phyloP scores from a whole-genome alignment of 2,797 vertebrate species.

The Mus spretus region DNA sequence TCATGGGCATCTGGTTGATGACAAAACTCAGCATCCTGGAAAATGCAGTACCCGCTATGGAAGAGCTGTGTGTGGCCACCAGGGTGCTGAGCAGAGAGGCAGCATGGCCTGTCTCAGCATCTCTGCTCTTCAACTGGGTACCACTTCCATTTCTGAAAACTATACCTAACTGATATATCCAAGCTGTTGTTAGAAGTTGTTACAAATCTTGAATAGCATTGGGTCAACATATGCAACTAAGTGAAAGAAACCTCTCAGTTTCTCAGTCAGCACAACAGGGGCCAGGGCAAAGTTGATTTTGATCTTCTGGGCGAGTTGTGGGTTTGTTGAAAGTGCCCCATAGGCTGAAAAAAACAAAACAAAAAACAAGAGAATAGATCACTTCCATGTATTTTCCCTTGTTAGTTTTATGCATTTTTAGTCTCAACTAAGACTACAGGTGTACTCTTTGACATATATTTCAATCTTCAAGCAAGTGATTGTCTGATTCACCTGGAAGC shows the following conservation, averaged over 20 bases:
- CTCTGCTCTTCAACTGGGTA: background rate
- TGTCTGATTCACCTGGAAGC: background rate
- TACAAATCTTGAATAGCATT: background rate
- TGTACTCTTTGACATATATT: too few species aligned
- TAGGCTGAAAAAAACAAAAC: background rate
- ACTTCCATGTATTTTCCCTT: background rate
- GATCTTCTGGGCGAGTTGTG: background rate
- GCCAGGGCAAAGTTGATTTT: background rate
- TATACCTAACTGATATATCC: background rate
- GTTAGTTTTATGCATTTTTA: background rate
- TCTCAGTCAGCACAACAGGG: background rate
- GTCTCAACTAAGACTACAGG: background rate
- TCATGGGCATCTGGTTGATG: background rate
- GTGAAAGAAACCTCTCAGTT: background rate
- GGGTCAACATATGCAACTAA: background rate
- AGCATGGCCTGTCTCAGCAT: background rate
- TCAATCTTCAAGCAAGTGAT: background rate
- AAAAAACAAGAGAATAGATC: background rate
- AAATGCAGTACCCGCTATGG: background rate
- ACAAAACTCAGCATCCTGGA: background rate
- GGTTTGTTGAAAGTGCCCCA: background rate
- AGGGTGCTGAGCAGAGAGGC: background rate
- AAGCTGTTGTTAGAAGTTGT: too few species aligned
- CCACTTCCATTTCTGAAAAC: background rate
- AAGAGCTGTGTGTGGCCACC: background rate